Conservation (phyloP, 2,797 vertebrate species). For the Odontamblyopus rebecca region DNA sequence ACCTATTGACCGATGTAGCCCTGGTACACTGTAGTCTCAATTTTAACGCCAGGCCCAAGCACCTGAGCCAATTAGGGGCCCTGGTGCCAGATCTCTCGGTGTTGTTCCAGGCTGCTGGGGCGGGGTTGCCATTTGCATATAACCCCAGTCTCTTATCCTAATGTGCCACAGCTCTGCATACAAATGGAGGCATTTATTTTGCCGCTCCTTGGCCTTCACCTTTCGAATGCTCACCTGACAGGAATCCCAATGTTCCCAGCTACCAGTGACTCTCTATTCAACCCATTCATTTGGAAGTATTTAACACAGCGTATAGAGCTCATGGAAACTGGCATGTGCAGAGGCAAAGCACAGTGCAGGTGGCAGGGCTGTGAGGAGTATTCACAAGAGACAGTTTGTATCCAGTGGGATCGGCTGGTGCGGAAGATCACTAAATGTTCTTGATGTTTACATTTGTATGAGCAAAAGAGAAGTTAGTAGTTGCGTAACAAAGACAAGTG, state of each 20-base stretch:
- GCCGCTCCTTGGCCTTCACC: constrained; percentile 70
- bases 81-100: constrained; percentile 54
- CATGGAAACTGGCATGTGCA: constrained; percentile 47
- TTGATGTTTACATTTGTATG: constrained; percentile 44
- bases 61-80: constrained; percentile 78
- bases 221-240: constrained; percentile 72
- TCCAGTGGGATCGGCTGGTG: constrained; percentile 45
- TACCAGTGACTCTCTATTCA: constrained; percentile 50
- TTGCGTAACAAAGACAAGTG: constrained; percentile 53
- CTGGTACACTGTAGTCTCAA: constrained; percentile 73
- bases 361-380: constrained; percentile 35
- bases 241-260: constrained; percentile 74
- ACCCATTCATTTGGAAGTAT: constrained; percentile 59
- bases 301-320: constrained; percentile 38
- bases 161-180: constrained; percentile 78
- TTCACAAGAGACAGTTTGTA: constrained; percentile 43
- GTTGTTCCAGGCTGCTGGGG: constrained; percentile 62
- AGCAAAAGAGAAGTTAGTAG: constrained; percentile 45
- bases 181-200: constrained; percentile 80
- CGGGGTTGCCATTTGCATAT: constrained; percentile 80
- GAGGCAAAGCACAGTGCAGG: constrained; percentile 25
- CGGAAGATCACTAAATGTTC: constrained; percentile 36
- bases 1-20: constrained; percentile 69
- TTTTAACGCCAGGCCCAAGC: constrained; percentile 77
- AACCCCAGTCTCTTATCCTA: constrained; percentile 77